phyloP scores from a whole-genome alignment of 1,140 invertebrate species.

The Drosophila repletoides region DNA sequence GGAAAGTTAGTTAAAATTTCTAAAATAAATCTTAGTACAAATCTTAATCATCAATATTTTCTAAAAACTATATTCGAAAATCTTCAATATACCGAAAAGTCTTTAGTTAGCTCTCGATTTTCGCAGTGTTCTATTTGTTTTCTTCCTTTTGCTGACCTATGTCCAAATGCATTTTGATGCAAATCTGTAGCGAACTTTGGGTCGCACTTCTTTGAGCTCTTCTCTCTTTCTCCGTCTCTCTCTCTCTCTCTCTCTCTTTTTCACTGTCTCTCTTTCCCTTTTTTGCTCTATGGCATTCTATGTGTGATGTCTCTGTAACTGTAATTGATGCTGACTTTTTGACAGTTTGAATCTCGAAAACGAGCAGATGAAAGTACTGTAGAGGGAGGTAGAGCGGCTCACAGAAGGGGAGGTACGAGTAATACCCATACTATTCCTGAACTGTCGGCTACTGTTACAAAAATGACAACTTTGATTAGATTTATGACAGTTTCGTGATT shows the following conservation, averaged over 20 bases:
- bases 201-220: constrained; percentile 63
- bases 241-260: background rate
- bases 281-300: constrained; percentile 27
- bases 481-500: constrained; percentile 77
- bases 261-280: background rate
- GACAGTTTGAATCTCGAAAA: constrained; percentile 77
- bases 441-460: constrained; percentile 36
- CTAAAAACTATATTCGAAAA: too few species aligned
- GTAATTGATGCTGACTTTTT: constrained; percentile 81
- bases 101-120: constrained; percentile 21
- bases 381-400: background rate
- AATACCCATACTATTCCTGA: background rate
- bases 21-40: too few species aligned
- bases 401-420: background rate
- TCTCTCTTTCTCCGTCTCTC: constrained; percentile 2
- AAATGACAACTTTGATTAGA: constrained; percentile 76
- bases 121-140: background rate
- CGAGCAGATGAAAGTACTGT: constrained; percentile 53
- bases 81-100: background rate
- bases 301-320: constrained; percentile 73
- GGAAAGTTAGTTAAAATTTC: too few species aligned
- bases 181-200: constrained; percentile 63
- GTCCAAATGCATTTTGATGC: constrained; percentile 76
- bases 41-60: too few species aligned
- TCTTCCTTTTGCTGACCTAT: constrained; percentile 15